These are phyloP conservation scores for Parazoanthus darwini DNA, from an alignment of 92 coral and sea anemone species.

Conservation along the genomic window DNA sequence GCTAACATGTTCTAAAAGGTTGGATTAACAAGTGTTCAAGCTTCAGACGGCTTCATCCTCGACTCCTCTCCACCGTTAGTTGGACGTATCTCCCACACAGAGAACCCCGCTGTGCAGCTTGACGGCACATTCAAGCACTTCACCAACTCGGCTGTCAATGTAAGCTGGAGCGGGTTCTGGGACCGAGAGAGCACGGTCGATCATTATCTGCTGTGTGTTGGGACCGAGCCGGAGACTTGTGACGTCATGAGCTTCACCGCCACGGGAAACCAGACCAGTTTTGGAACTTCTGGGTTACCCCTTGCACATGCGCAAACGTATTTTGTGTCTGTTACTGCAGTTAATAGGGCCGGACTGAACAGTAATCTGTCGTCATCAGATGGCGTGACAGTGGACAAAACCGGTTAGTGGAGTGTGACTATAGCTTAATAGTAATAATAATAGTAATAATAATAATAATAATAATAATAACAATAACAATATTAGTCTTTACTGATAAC, in stretches of 20 bases:
- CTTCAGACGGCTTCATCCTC: conserved; percentile 76
- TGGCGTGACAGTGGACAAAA: conserved; percentile 78
- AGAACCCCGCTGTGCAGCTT: conserved; percentile 40
- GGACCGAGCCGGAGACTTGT: conserved; percentile 67
- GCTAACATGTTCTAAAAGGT: conserved; percentile 9
- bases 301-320: conserved; percentile 70
- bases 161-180: conserved; percentile 81
- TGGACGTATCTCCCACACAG: conserved; percentile 69
- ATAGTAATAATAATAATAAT: too few relatives aligned
- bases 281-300: conserved; percentile 38
- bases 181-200: conserved; percentile 77
- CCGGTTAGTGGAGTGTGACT: conserved; percentile 54
- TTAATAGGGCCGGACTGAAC: conserved; percentile 74
- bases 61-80: conserved; percentile 80
- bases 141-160: conserved; percentile 69
- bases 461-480: too few relatives aligned
- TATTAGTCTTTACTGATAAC: too few relatives aligned
- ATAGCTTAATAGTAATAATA: too few relatives aligned
- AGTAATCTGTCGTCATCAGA: conserved; percentile 72
- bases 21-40: conserved; percentile 54
- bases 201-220: conserved; percentile 74
- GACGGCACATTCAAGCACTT: conserved; percentile 50
- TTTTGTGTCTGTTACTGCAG: conserved; percentile 75
- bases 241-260: conserved; percentile 59
- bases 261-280: conserved; percentile 57